Base-by-base conservation (phyloP, 2,113 vertebrate species). In the Scophthalmus maximus region DNA sequence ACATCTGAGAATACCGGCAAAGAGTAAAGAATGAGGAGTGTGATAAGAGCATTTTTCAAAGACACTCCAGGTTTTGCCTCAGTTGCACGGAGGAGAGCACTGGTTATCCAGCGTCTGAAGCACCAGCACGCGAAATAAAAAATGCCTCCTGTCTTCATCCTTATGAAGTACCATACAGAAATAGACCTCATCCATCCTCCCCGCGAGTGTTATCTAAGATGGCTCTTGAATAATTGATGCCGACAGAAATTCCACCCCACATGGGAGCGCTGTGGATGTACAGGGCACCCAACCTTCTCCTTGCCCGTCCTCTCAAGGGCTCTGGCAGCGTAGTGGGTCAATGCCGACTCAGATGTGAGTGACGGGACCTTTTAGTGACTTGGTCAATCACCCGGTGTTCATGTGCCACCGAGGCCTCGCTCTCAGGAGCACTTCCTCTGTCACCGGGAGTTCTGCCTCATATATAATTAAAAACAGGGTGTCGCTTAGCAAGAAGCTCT, bases 161-260 rank as follows among this genome's bases (percentile, higher is more conserved):
- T 92, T 89, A 91, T 92, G 87, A 92, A 90, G 88, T 89, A 89
- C 89, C 59, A 81, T 90, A 90, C 89, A 90, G 87, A 91, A 92
- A 90, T 91, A 91, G 90, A 90, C 86, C 89, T 89, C 89, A 89
- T 90, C 84, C 85, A 87, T 92, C 89, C 82, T 86, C 67, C 78
- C 88, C 14, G 75, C 55, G 68, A 90, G 77, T 89, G 84, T 90
- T 90, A 92, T 92, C 87, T 90, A 80, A 92, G 90, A 91, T 81
- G 84, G 89, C 74, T 84, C 53, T 72, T 92, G 88, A 91, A 92
- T 92, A 91, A 91, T 90, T 91, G 89, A 91, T 91, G 89, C 65
- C 7, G 88, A 90, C 85, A 90, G 90, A 91, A 90, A 89, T 88
- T 92, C 86, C 85, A 88, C 80, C 86, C 87, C 79, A 77, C 87